Conservation (phyloP, 1,140 invertebrate species). For the Bombus breviceps region DNA sequence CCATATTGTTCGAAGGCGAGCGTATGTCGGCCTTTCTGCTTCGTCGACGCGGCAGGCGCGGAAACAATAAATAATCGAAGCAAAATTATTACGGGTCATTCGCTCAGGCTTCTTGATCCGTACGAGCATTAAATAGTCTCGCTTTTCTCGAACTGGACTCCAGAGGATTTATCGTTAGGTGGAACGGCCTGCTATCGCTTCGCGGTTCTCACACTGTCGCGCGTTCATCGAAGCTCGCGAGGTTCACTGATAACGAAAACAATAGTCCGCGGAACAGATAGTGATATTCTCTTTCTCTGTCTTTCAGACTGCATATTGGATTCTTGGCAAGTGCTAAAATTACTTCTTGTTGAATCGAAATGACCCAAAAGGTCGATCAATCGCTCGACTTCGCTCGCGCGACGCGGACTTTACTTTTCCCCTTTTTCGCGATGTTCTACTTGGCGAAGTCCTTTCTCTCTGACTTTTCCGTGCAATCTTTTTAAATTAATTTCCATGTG, state of each 20-base stretch:
- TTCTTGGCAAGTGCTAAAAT: conserved; percentile 37
- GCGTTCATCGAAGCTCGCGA: neutral
- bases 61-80: conserved; percentile 25
- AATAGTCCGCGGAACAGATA: neutral
- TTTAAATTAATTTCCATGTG: too few relatives aligned
- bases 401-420: neutral
- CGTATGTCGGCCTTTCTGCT: neutral
- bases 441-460: too few relatives aligned
- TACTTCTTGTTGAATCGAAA: conserved; percentile 16
- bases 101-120: conserved; percentile 36
- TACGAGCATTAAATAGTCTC: conserved; percentile 43
- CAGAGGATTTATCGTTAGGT: conserved; percentile 75
- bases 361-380: conserved; percentile 48
- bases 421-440: neutral
- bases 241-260: neutral
- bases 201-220: conserved; percentile 57
- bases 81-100: conserved; percentile 41
- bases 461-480: too few relatives aligned
- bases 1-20: neutral
- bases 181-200: conserved; percentile 77
- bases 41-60: neutral
- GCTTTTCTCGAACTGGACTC: conserved; percentile 39
- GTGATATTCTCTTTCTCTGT: neutral
- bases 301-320: neutral
- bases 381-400: neutral